Base-by-base conservation (phyloP, 2,113 vertebrate genomes). In the Actinemys pallida region DNA sequence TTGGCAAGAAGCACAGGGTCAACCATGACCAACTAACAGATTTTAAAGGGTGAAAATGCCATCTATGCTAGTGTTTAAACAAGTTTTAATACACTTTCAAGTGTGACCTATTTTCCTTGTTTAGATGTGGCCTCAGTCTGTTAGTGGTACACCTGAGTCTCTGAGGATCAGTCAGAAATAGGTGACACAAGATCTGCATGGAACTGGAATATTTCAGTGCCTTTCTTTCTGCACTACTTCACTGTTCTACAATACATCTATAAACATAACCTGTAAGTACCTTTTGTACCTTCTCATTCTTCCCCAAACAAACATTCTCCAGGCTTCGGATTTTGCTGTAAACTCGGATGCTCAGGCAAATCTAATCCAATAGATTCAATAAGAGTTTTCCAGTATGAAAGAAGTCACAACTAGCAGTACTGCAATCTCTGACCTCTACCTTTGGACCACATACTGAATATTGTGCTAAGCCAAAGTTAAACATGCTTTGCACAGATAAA, bases 221-320 rank as follows among this genome's bases (percentile, higher is more conserved):
- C 84, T 87, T 96, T 93, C 93, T 95, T 96, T 94, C 95, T 86
- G 84, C 31, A 42, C 31, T 4, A 95, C 96, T 96, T 94, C 88
- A 88, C 86, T 6, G 1, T 72, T 29, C 52, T 87, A 84, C 89
- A 82, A 88, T 87, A 96, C 0, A 27, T 91, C 94, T 97, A 90
- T 96, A 97, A 97, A 97, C 96, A 97, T 97, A 97, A 97, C 97
- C 97, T 13, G 3, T 72, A 81, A 93, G 97, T 97, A 97, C 97
- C 97, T 97, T 98, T 97, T 98, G 97, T 98, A 96, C 97, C 92
- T 96, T 97, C 90, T 97, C 90, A 59, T 96, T 96, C 93, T 97
- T 93, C 56, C 95, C 59, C 75, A 95, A 45, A 92, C 96, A 95
- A 89, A 93, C 93, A 88, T 95, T 93, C 81, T 95, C 95, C 93